phyloP scores from a whole-genome alignment of 2,797 vertebrate species.

The Florisuga fusca region DNA sequence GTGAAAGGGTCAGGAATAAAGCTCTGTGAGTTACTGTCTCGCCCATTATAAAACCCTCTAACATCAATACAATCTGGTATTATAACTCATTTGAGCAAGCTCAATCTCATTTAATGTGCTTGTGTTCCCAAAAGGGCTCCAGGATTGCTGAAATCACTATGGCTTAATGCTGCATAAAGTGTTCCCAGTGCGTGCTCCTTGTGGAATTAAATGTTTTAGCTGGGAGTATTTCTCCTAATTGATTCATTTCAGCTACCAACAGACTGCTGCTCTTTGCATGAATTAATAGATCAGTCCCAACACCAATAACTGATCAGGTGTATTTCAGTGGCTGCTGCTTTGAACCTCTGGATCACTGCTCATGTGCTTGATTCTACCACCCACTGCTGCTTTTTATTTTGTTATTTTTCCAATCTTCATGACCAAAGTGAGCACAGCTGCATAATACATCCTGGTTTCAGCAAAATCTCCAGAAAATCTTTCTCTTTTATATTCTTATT shows the following conservation, averaged over 20 bases:
- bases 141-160: not conserved
- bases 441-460: not conserved
- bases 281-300: not conserved
- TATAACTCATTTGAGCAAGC: not conserved
- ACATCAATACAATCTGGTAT: not conserved
- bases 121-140: not conserved
- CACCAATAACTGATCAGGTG: not conserved
- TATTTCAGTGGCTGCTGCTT: not conserved
- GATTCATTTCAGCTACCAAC: not conserved
- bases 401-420: not conserved
- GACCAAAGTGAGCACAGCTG: not conserved
- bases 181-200: not conserved
- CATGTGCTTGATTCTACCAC: not conserved
- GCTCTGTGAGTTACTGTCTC: not conserved
- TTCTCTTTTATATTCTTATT: not conserved
- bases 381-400: not conserved
- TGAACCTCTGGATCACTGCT: not conserved
- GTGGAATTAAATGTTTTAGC: not conserved
- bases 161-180: not conserved
- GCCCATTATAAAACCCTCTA: not conserved
- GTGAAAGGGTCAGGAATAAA: not conserved
- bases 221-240: not conserved
- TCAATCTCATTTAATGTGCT: not conserved
- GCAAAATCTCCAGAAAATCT: not conserved
- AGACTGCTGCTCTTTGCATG: accelerated